Base-by-base conservation (phyloP, 2,113 vertebrate genomes). In the Hemiprocne comata region DNA sequence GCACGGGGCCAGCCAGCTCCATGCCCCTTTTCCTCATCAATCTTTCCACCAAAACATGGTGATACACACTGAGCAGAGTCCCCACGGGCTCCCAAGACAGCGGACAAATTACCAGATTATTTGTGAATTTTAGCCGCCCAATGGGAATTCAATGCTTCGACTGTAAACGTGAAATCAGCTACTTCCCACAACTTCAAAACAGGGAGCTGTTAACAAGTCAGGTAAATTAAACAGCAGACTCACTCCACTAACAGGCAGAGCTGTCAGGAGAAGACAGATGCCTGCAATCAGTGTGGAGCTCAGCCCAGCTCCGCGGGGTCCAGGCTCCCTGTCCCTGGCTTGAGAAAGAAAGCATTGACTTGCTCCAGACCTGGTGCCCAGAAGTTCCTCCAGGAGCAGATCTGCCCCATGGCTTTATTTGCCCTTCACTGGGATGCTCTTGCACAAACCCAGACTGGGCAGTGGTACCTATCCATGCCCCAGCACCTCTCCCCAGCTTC, bases 261-360 rank as follows among this genome's bases (percentile, higher is more conserved):
- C 97, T 98, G 98, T 97, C 98, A 98, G 95, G n/a, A 90, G 81
- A 96, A 98, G 98, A 98, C 87, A 91, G 97, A 98, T 98, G 97
- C 54, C 33, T 91, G 96, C 96, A 97, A 97, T 98, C 97, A 98
- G 94, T 9, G 1, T 54, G 76, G 94, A 94, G 95, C 77, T 91
- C 90, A 85, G 93, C 62, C 74, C 2, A 0, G 53, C 90, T 91
- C 81, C 6, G 5, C 17, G 1, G 73, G 82, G 82, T 80, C 92
- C 70, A 50, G 26, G 69, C 62, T 90, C 70, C 57, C 28, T 6
- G 7, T 33, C 84, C 57, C 58, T 34, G 16, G 46, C 69, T 93
- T 36, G 17, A 51, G 50, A 82, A 93, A 73, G 85, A 91, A 92
- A 93, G 40, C 82, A 29, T 29, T 46, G 86, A 40, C 57, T 90